These are phyloP conservation scores for Scomber japonicus DNA, from an alignment of 2,113 vertebrate species.

Conservation along the genomic window DNA sequence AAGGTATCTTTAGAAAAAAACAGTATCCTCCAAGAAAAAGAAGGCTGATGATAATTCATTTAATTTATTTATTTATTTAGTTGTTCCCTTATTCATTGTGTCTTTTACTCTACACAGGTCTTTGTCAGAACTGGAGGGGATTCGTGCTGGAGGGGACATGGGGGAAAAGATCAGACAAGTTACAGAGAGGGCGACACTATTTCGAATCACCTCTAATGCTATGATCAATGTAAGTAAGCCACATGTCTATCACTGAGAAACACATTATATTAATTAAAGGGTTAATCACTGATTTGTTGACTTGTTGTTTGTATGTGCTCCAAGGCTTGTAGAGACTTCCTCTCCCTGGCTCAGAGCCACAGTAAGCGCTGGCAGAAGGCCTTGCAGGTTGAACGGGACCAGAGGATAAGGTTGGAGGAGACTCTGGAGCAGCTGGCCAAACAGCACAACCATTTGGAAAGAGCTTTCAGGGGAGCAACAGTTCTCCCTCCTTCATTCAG, in stretches of 20 bases:
- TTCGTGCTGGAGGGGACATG: slow-evolving; percentile 89
- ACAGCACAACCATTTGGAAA: slow-evolving; percentile 97
- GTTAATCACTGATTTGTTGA: slow-evolving; percentile 7
- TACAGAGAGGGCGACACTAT: slow-evolving; percentile 94
- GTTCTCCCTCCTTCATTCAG: slow-evolving; percentile 86
- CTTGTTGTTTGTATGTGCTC: not conserved
- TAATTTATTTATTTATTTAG: not conserved
- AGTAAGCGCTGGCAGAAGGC: slow-evolving; percentile 98
- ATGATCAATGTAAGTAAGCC: slow-evolving; percentile 95
- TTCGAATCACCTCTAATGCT: slow-evolving; percentile 98
- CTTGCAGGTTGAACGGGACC: slow-evolving; percentile 93
- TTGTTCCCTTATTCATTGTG: not conserved
- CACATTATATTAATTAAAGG: no score
- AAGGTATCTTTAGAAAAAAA: slow-evolving; percentile 74
- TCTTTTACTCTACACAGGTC: slow-evolving; percentile 80
- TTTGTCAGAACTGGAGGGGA: slow-evolving; percentile 93
- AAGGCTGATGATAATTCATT: not conserved
- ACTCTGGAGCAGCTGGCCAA: slow-evolving; percentile 96
- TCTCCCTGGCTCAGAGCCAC: slow-evolving; percentile 92
- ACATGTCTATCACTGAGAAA: not conserved
- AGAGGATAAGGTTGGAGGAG: slow-evolving; percentile 95
- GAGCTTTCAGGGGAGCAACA: slow-evolving; percentile 94
- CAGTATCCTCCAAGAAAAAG: not conserved
- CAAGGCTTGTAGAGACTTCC: slow-evolving; percentile 94
- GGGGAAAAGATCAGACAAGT: slow-evolving; percentile 96